Evolutionary conservation across 2,113 vertebrate species (phyloP).

Genomic region (Budorcas taxicolor): DNA sequence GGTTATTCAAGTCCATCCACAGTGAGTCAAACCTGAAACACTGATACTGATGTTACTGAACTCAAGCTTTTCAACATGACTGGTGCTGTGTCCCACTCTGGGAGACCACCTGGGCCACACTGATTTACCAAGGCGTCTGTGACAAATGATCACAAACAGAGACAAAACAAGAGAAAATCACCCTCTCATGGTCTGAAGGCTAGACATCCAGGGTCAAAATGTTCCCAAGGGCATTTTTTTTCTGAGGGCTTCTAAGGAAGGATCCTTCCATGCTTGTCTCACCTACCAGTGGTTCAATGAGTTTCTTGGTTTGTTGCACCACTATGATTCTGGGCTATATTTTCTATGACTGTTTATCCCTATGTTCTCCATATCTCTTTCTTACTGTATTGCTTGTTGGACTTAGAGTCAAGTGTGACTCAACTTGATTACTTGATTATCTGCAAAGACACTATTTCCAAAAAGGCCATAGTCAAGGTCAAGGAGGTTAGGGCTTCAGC

Average conservation of each 20-base stretch:
- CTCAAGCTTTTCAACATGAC: too few species aligned
- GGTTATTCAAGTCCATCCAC: not conserved
- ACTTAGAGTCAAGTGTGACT: not conserved
- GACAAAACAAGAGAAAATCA: not conserved
- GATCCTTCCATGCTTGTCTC: too few species aligned
- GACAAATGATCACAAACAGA: not conserved
- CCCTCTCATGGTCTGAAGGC: not conserved
- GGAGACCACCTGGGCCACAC: fast-evolving
- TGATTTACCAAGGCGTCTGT: not conserved
- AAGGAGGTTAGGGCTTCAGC: not conserved
- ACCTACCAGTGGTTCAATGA: fast-evolving
- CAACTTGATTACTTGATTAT: not conserved
- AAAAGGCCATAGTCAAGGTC: not conserved
- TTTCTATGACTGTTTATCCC: fast-evolving
- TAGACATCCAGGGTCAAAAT: not conserved
- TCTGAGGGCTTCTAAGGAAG: not conserved
- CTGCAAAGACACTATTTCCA: not conserved
- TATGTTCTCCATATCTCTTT: not conserved
- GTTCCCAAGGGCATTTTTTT: fast-evolving
- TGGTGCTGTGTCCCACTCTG: fast-evolving
- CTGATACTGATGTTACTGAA: not conserved
- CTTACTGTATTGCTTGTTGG: not conserved
- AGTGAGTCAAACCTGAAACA: not conserved
- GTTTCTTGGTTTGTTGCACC: too few species aligned
- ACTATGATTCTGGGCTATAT: fast-evolving